A percentile compares a stretch with the other conserved stretches of the same genome.
Conservation (phyloP, 2,888 invertebrate species). For the Parochlus steinenii region DNA sequence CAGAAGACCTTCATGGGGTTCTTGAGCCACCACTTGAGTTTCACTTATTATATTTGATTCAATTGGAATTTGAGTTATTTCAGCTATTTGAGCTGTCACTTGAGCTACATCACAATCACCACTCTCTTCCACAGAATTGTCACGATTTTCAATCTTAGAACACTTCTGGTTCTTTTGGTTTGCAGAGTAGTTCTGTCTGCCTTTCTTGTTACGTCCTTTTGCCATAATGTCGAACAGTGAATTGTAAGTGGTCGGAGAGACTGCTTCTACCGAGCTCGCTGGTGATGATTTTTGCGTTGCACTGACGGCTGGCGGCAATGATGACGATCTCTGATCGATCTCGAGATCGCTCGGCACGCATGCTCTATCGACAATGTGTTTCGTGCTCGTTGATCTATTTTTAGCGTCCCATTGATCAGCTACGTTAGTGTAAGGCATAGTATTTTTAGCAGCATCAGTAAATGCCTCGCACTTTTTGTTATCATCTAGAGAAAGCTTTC, state of each 20-base stretch:
- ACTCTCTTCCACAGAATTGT: not conserved
- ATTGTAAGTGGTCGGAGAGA: constrained; percentile 4
- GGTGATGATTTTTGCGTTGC: constrained; percentile 4
- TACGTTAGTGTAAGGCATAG: constrained; percentile 1
- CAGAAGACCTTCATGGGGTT: no score
- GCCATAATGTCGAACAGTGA: constrained; percentile 7
- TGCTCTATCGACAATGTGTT: constrained; percentile 1
- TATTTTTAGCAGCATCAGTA: not conserved
- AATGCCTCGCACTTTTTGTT: constrained; percentile 2
- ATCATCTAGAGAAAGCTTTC: constrained; percentile 6
- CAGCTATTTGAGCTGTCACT: not conserved
- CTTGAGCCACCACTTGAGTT: no score
- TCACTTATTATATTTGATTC: not conserved
- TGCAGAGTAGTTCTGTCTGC: not conserved
- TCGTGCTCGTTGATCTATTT: constrained; percentile 5
- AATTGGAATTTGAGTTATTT: not conserved
- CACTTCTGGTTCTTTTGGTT: not conserved
- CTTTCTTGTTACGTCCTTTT: constrained; percentile 9
- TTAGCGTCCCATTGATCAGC: not conserved
- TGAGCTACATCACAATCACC: not conserved
- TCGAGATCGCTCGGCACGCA: not conserved
- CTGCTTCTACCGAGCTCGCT: not conserved
- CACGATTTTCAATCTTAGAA: constrained; percentile 4
- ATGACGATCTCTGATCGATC: not conserved
- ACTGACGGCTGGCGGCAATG: not conserved